Base-by-base conservation (phyloP, 1,140 invertebrate species). In the Drosophila sp. region DNA sequence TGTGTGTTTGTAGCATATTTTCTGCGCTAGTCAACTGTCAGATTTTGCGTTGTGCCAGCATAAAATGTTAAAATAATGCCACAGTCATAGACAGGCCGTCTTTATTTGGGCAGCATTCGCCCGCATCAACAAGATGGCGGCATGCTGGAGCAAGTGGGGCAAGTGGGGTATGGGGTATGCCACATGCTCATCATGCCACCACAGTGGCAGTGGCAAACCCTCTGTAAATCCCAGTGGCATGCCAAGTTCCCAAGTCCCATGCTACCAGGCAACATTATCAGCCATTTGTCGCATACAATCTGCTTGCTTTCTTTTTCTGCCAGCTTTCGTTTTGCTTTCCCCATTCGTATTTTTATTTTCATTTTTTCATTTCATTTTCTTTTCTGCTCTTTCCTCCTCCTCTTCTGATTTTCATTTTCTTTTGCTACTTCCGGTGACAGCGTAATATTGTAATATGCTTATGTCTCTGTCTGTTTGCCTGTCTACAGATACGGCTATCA, bases 31-130 rank as follows among this genome's bases (percentile, higher is more conserved):
- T 83, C 83, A 89, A 89, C 83, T 89, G 83, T 89, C 83, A 89
- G 83, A 89, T 89, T 89, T 89, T 74, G 69, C 83, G 79, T 89
- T 87, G 80, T 89, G 83, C 83, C 80, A 89, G 83, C 83, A 89
- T 83, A 83, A 89, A 89, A 89, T 89, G 84, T 89, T 89, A 89
- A 89, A 89, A 89, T 89, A 89, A 89, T 89, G 83, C 83, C 84
- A 71, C 65, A 78, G 59, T 72, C 65, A 78, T 66, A 82, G 75
- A 82, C 67, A 82, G 78, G 70, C 57, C 69, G 78, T 89, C 75
- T 76, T 76, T 83, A 78, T 78, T 78, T 81, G 75, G 50, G 34
- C 67, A 67, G 21, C 21, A 21, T 21, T 45, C 72, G 61, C 72
- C 75, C 72, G 56, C 61, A 72, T 74, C 72, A 64, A 58, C 34